phyloP scores from a whole-genome alignment of 1,140 invertebrate genomes.

The Magallana gigas region DNA sequence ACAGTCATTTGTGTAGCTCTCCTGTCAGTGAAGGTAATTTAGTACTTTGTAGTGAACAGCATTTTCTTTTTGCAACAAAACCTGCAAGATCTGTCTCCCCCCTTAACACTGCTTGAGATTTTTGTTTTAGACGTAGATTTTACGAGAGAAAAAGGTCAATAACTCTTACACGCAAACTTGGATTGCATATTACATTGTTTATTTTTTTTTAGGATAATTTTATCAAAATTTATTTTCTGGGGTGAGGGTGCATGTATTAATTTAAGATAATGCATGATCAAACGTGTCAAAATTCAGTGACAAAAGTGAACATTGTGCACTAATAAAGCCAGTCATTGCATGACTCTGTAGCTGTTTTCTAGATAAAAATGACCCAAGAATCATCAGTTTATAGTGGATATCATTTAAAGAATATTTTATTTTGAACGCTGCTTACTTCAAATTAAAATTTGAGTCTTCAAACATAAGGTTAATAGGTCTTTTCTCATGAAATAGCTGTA shows the following conservation, averaged over 20 bases:
- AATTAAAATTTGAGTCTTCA: no score
- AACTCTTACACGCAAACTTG: not conserved
- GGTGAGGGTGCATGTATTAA: not conserved
- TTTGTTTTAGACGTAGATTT: not conserved
- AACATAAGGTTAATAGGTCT: no score
- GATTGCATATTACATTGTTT: not conserved
- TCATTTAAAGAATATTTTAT: no score
- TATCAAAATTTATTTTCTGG: not conserved
- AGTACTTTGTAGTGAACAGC: not conserved
- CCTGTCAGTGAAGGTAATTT: conserved; percentile 30
- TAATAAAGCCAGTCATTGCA: no score
- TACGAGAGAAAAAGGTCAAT: not conserved
- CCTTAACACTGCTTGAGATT: conserved; percentile 17
- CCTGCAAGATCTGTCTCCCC: not conserved
- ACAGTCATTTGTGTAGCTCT: conserved; percentile 19
- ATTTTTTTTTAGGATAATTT: not conserved
- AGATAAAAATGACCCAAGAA: no score
- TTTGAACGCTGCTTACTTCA: no score
- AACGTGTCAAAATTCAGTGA: no score
- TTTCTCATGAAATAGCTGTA: no score
- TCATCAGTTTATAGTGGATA: no score
- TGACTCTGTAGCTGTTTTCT: no score
- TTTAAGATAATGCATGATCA: no score
- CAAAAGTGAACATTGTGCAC: no score
- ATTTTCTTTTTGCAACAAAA: not conserved